A percentile compares a stretch with the other conserved stretches of the same genome.
phyloP scores from a whole-genome alignment of 2,113 vertebrate genomes.

The Syngnathus typhle region DNA sequence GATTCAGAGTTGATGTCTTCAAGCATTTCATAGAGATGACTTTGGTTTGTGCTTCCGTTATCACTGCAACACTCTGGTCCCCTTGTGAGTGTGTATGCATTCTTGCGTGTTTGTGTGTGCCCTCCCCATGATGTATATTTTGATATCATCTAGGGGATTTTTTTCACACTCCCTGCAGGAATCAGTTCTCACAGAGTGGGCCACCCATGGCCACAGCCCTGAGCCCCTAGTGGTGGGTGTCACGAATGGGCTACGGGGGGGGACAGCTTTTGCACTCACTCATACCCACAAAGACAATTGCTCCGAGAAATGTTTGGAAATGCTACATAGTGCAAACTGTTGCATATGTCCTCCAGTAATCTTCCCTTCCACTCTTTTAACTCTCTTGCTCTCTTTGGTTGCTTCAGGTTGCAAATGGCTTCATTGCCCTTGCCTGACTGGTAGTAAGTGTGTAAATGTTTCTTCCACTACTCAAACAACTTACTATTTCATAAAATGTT shows the following conservation, averaged over 20 bases:
- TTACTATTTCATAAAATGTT: too few species aligned
- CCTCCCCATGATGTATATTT: constrained; percentile 52
- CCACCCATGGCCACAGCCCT: constrained; percentile 44
- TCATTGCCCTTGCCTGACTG: constrained; percentile 7
- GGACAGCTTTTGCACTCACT: constrained; percentile 41
- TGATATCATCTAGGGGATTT: constrained; percentile 56
- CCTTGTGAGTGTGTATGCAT: constrained; percentile 16
- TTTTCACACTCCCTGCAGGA: constrained; percentile 66
- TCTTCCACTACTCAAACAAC: neutral
- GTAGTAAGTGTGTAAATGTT: too few species aligned
- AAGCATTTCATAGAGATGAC: constrained; percentile 3
- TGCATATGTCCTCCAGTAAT: constrained; percentile 40
- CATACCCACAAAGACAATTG: constrained; percentile 18
- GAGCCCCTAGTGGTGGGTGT: constrained; percentile 54
- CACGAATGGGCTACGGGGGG: constrained; percentile 51
- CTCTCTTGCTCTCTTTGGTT: constrained; percentile 1
- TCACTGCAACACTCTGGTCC: neutral
- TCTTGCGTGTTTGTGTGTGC: constrained; percentile 19
- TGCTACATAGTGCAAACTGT: constrained; percentile 19
- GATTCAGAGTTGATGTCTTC: neutral
- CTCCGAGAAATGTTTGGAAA: constrained; percentile 37
- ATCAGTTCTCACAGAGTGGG: constrained; percentile 59
- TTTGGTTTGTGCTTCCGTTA: neutral
- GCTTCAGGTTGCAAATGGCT: constrained; percentile 38
- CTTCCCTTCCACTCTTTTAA: constrained; percentile 23